Evolutionary conservation across 1,140 invertebrate species (phyloP).

Genomic region (Drosophila sp.): DNA sequence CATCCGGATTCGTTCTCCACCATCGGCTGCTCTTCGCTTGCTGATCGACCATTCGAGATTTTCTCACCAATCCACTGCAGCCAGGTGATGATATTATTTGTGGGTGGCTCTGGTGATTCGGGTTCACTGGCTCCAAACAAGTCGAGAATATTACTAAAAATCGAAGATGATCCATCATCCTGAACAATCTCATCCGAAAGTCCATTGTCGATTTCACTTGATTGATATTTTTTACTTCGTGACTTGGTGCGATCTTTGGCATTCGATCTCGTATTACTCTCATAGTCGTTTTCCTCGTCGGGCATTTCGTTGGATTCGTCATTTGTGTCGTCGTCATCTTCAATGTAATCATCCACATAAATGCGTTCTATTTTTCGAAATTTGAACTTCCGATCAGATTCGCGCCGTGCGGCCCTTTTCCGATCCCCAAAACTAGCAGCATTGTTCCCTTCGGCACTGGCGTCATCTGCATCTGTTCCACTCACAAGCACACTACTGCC

Average conservation of each 20-base stretch:
- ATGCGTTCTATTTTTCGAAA: slow-evolving; percentile 66
- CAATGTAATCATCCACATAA: slow-evolving; percentile 33
- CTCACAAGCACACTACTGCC: not conserved
- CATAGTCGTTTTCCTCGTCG: slow-evolving; percentile 16
- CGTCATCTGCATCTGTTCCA: slow-evolving; percentile 1
- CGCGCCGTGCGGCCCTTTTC: slow-evolving; percentile 23
- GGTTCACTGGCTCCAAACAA: slow-evolving; percentile 22
- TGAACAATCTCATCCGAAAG: not conserved
- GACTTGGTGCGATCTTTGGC: not conserved
- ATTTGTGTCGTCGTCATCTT: slow-evolving; percentile 15
- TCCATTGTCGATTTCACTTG: slow-evolving; percentile 3
- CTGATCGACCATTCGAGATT: not conserved
- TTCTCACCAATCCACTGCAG: slow-evolving; percentile 63
- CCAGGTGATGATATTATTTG: slow-evolving; percentile 82
- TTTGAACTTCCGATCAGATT: slow-evolving; percentile 56
- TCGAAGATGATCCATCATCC: slow-evolving; percentile 12
- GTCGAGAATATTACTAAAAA: slow-evolving; percentile 21
- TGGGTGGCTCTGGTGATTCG: slow-evolving; percentile 42
- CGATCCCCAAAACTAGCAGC: slow-evolving; percentile 1
- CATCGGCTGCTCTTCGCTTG: not conserved
- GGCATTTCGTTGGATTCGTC: slow-evolving; percentile 7
- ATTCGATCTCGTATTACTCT: not conserved
- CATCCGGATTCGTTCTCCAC: slow-evolving; percentile 40
- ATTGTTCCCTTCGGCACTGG: slow-evolving; percentile 2
- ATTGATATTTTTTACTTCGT: not conserved